Conservation (phyloP, 2,888 invertebrate genomes). For the Polymixis flavicincta region DNA sequence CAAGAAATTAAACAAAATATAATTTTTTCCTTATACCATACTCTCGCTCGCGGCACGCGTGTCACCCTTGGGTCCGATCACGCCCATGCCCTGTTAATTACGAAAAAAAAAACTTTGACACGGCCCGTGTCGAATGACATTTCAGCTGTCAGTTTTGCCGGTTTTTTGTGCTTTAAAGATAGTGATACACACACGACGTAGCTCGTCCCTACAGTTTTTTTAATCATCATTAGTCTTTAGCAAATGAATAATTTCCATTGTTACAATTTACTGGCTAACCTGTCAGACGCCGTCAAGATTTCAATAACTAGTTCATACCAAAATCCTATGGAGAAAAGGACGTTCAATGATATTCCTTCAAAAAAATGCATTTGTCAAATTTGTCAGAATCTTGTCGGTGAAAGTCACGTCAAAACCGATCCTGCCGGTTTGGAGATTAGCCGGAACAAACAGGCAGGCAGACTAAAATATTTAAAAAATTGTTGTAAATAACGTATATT, state of each 20-base stretch:
- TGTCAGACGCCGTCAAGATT: no score
- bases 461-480: no score
- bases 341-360: no score
- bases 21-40: slow-evolving; percentile 26
- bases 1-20: slow-evolving; percentile 23
- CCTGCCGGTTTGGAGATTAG: no score
- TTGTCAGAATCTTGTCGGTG: no score
- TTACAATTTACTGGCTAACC: not conserved
- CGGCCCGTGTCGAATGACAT: slow-evolving; percentile 65
- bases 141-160: slow-evolving; percentile 67
- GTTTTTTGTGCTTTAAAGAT: slow-evolving; percentile 52
- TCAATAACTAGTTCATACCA: no score
- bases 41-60: slow-evolving; percentile 60
- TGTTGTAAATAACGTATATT: no score
- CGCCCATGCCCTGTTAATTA: slow-evolving; percentile 70
- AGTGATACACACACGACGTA: slow-evolving; percentile 37
- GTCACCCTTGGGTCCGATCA: slow-evolving; percentile 57
- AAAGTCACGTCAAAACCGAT: no score
- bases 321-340: no score
- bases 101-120: slow-evolving; percentile 57
- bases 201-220: not conserved
- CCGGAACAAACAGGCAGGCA: no score
- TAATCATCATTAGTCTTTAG: not conserved
- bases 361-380: no score
- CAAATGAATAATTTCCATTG: not conserved